A percentile compares a stretch with the other conserved stretches of the same genome.
Conservation (phyloP, 92 coral and sea anemone species). For the Phenganax stokvisi region DNA sequence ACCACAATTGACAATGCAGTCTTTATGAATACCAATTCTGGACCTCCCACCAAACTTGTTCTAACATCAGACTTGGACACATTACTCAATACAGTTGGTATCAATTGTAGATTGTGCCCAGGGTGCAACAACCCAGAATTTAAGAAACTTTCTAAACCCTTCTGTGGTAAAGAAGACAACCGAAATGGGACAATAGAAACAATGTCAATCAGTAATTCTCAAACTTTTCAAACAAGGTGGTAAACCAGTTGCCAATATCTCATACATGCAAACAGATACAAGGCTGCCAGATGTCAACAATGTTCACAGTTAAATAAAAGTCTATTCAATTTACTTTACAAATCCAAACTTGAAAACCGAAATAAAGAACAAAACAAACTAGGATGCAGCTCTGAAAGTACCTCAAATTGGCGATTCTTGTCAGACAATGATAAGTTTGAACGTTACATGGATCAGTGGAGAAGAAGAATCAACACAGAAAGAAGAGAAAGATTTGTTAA, state of each 20-base stretch:
- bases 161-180: neutral
- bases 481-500: constrained; percentile 22
- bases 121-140: constrained; percentile 15
- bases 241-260: constrained; percentile 29
- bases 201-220: constrained; percentile 2
- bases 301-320: constrained; percentile 7
- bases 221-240: neutral
- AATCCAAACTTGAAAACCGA: neutral
- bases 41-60: neutral
- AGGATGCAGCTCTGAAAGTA: neutral
- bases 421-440: neutral
- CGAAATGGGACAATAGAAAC: neutral
- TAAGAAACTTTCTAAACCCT: neutral
- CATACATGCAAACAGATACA: neutral
- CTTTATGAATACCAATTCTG: neutral
- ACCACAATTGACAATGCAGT: neutral
- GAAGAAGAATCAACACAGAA: constrained; percentile 30
- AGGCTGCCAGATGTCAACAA: constrained; percentile 11
- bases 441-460: neutral
- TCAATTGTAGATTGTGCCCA: neutral
- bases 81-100: neutral
- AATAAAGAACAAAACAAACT: neutral
- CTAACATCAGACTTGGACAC: neutral
- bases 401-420: constrained; percentile 23
- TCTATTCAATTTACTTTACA: neutral